A percentile compares a stretch with the other conserved stretches of the same genome.
phyloP scores from a whole-genome alignment of 2,888 invertebrate species.

The Drosophila mimica region DNA sequence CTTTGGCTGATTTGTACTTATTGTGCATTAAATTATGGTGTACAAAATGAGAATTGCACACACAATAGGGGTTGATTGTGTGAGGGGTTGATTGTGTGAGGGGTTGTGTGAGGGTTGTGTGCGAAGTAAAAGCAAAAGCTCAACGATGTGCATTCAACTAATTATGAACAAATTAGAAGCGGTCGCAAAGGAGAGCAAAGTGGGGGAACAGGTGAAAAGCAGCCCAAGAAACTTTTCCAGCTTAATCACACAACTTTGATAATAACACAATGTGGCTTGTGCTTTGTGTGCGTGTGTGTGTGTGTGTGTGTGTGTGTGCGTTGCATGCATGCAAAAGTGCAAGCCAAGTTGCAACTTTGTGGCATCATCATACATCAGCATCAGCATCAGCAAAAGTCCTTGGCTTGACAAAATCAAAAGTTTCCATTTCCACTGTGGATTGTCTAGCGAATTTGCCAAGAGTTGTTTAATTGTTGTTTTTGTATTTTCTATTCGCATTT shows the following conservation, averaged over 20 bases:
- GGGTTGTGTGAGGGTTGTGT: neutral
- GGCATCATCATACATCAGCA: slow-evolving; percentile 64
- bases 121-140: slow-evolving; percentile 27
- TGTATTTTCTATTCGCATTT: neutral
- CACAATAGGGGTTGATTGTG: slow-evolving; percentile 11
- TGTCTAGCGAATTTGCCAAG: slow-evolving; percentile 60
- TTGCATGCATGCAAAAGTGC: slow-evolving; percentile 56
- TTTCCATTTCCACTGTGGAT: neutral
- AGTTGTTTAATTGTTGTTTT: neutral
- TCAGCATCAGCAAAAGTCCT: slow-evolving; percentile 38
- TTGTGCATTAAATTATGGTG: slow-evolving; percentile 64
- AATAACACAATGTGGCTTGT: slow-evolving; percentile 20
- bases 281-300: slow-evolving; percentile 2
- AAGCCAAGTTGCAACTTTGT: slow-evolving; percentile 60
- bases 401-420: slow-evolving; percentile 56
- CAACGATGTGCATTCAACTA: slow-evolving; percentile 75
- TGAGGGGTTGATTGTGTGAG: neutral
- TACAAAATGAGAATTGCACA: slow-evolving; percentile 18
- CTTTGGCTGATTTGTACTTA: slow-evolving; percentile 72
- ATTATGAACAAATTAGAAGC: slow-evolving; percentile 75
- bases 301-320: slow-evolving; percentile 18
- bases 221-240: slow-evolving; percentile 49
- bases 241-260: slow-evolving; percentile 72
- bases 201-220: slow-evolving; percentile 42
- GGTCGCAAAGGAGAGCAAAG: slow-evolving; percentile 28